These are phyloP conservation scores for Phthorimaea operculella DNA, from an alignment of 1,140 invertebrate genomes.

Conservation along the genomic window DNA sequence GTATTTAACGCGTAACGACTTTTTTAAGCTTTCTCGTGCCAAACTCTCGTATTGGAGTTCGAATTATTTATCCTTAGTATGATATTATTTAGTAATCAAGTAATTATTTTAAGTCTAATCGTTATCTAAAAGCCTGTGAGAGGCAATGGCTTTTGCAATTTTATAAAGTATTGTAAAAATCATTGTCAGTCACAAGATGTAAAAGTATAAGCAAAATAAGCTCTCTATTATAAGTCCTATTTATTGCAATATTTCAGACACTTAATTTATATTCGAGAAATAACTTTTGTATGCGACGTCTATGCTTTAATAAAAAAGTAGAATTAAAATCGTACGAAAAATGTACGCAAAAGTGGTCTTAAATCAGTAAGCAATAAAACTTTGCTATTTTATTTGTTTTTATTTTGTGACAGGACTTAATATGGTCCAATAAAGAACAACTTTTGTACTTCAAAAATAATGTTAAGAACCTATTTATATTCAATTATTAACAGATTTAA, in stretches of 20 bases:
- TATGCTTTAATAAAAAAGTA: background rate
- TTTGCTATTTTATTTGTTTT: constrained; percentile 2
- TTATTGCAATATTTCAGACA: constrained; percentile 18
- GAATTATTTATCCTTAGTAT: background rate
- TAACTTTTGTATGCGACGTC: background rate
- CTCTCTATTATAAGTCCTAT: constrained; percentile 33
- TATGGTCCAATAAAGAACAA: no score
- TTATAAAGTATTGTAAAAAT: no score
- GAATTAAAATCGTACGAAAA: background rate
- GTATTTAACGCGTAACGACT: constrained; percentile 22
- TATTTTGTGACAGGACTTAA: background rate
- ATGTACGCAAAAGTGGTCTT: background rate
- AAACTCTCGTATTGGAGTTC: constrained; percentile 20
- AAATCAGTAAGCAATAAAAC: background rate
- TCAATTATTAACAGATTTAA: no score
- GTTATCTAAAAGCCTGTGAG: background rate
- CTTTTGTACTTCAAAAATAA: no score
- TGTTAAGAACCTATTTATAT: no score
- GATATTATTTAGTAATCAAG: background rate
- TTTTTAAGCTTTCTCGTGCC: constrained; percentile 44
- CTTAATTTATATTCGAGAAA: background rate
- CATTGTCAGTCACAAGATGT: background rate
- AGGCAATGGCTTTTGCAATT: no score
- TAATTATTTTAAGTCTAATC: background rate
- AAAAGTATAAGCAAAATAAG: constrained; percentile 17